A percentile compares a stretch with the other conserved stretches of the same genome.
These are phyloP conservation scores for Rhingia campestris DNA, from an alignment of 2,888 invertebrate genomes.

Conservation along the genomic window DNA sequence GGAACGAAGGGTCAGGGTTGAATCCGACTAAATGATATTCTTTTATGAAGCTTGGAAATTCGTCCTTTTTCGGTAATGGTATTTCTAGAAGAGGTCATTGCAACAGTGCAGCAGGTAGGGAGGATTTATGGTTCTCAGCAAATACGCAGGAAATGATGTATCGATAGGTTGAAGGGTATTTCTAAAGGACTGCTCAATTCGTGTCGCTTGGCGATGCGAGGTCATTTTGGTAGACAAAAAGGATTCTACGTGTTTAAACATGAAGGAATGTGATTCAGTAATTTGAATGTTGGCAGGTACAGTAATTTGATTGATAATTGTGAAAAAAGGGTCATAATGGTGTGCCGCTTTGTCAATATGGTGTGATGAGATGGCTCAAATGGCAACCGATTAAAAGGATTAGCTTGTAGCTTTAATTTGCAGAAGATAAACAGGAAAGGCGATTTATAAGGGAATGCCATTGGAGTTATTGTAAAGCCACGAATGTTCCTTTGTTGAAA, in stretches of 20 bases:
- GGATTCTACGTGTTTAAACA: constrained; percentile 37
- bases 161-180: constrained; percentile 39
- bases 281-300: constrained; percentile 35
- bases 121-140: constrained; percentile 30
- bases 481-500: background rate
- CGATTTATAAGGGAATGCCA: background rate
- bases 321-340: background rate
- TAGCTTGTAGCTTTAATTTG: background rate
- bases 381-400: too few relatives aligned
- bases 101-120: constrained; percentile 45
- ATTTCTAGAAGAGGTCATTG: constrained; percentile 48
- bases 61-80: constrained; percentile 29
- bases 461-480: too few relatives aligned
- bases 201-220: constrained; percentile 11
- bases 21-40: constrained; percentile 67
- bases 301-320: constrained; percentile 18
- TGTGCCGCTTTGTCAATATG: background rate
- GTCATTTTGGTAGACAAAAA: constrained; percentile 1
- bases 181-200: constrained; percentile 38
- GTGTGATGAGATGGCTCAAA: background rate
- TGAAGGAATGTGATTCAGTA: constrained; percentile 12
- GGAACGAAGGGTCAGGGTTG: constrained; percentile 59
- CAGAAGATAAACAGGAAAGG: background rate
- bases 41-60: constrained; percentile 43
- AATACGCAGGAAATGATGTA: constrained; percentile 44